Evolutionary conservation across 2,888 invertebrate species (phyloP), one percentile per base, ranked within the genome.

Genomic region (Tortrix viridana): DNA sequence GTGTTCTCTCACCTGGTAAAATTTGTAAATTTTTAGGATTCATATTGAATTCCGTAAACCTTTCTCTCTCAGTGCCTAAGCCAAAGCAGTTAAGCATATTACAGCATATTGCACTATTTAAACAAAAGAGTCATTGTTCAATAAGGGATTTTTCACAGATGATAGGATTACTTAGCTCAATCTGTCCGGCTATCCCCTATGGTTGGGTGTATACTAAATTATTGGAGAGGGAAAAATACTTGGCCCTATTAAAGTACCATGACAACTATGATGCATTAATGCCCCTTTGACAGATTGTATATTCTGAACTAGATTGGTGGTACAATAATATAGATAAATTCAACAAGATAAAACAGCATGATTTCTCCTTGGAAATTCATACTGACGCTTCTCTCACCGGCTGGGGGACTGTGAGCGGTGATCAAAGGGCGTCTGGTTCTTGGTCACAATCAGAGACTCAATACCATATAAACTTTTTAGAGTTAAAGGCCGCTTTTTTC

Each of bases 11-110:
- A 66, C 5, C 26, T 5, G 6, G n/a, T n/a, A 20, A 67, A 37
- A n/a, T 12, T 9, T 66, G 65, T 32, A 58, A 57, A 56, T 68
- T 52, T 41, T 58, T 66, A 57, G 63, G 64, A 0, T 59, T 63
- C 22, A 37, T 38, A 14, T 26, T 65, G 37, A 55, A 68, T 44
- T 61, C 65, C n/a, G 6, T 16, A 9, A n/a, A 52, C 1, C 12
- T 65, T 20, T 16, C 50, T 5, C 0, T 65, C 7, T 12, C 19
- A 12, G 32, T 65, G 4, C 44, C 65, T 12, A 3, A 46, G 9
- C 16, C 52, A 9, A 65, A 65, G 53, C 38, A 38, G 14, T 0
- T 26, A n/a, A n/a, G n/a, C n/a, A n/a, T n/a, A n/a, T n/a, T n/a
- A n/a, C n/a, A n/a, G n/a, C n/a, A n/a, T n/a, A n/a, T 14, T 12